Conservation (phyloP, 2,888 invertebrate genomes). For the Herminia tarsipennalis region DNA sequence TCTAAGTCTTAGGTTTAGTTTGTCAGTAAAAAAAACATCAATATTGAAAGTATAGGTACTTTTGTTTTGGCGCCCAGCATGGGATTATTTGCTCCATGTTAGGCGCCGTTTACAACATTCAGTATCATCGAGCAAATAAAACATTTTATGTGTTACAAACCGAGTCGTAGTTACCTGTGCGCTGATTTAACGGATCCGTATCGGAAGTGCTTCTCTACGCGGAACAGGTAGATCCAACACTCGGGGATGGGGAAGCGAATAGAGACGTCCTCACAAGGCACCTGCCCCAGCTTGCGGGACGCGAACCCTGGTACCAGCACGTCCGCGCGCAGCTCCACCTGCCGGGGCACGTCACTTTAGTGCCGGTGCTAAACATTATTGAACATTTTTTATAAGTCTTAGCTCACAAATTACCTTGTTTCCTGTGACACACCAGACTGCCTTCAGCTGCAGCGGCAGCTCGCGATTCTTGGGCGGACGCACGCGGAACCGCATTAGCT, state of each 20-base stretch:
- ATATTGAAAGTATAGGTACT: too few species aligned
- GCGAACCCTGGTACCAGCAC: conserved; percentile 98
- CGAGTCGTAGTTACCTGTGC: conserved; percentile 85
- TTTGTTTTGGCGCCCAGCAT: conserved; percentile 1
- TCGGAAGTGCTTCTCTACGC: conserved; percentile 98
- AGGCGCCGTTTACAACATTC: background rate
- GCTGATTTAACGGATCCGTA: conserved; percentile 99
- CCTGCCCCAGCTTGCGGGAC: conserved; percentile 97
- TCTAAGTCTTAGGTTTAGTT: too few species aligned
- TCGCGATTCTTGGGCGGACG: conserved; percentile 98
- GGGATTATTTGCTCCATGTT: background rate
- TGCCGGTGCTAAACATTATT: background rate
- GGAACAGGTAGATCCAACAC: conserved; percentile 99
- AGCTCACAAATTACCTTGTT: conserved; percentile 86
- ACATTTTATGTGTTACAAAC: too few species aligned
- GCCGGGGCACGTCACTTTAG: conserved; percentile 3
- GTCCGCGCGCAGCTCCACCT: conserved; percentile 97
- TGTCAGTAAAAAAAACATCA: too few species aligned
- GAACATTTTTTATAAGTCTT: background rate
- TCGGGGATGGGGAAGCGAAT: conserved; percentile 99
- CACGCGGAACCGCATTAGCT: conserved; percentile 97
- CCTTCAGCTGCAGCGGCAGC: conserved; percentile 97
- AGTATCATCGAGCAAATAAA: background rate
- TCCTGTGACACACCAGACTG: conserved; percentile 94
- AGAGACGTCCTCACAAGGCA: conserved; percentile 98